Evolutionary conservation across 2,113 vertebrate species (phyloP), one percentile per base, ranked within the genome.

Genomic region (Boulengerochromis microlepis): DNA sequence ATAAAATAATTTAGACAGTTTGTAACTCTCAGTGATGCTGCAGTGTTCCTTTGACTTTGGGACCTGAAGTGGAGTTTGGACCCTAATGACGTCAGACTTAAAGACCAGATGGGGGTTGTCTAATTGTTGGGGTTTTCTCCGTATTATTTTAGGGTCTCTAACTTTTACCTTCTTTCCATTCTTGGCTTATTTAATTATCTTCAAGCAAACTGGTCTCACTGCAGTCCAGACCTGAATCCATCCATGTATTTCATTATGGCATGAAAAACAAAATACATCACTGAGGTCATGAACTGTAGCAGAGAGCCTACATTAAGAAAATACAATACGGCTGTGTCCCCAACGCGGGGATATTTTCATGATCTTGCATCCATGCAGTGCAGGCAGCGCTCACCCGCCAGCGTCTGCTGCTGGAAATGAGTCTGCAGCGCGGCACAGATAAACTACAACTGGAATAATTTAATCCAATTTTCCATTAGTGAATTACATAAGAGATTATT

Each of bases 391-490:
- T 38, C 33, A 38, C 56, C 16, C 76, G 54, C 42, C 35, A 22
- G 57, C 8, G 69, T 57, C 74, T 80, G 29, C 5, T 76, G 10
- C 8, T 54, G 29, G 6, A 22, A 54, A 45, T 2, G 22, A 26
- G 35, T 42, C n/a, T 50, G 80, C 0, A 3, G 16, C 6, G 3
- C 3, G 13, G 38, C 61, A 4, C 50, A 35, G 61, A 82, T 47
- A 78, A 42, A 82, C 80, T 74, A 42, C 78, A 57, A 69, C 86
- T 71, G 52, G 61, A 87, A 81, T 47, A 9, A 78, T 61, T 69
- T 54, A 83, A 89, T 90, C 90, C 87, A 53, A 84, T 89, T 90
- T 81, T 80, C 80, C 83, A 47, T 81, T 31, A 61, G 80, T 38
- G 61, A 84, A 74, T 80, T 47, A 85, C 80, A 87, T 59, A 56